phyloP scores from a whole-genome alignment of 2,797 vertebrate genomes.

The Phoebastria nigripes region DNA sequence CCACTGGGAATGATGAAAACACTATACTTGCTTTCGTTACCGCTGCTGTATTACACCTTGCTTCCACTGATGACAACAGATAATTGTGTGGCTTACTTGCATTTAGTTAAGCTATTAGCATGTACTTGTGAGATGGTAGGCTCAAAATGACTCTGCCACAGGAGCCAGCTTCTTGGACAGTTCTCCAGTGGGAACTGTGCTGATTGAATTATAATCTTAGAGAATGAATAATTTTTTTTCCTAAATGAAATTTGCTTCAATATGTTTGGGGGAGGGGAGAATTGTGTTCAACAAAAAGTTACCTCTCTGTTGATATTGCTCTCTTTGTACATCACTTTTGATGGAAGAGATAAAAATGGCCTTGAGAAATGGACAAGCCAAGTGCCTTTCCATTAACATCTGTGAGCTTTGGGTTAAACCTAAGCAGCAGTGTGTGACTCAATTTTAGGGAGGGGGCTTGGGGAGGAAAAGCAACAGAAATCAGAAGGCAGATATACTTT shows the following conservation, averaged over 20 bases:
- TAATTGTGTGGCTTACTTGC: neutral
- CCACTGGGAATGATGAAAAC: neutral
- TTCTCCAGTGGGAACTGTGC: neutral
- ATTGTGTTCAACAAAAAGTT: neutral
- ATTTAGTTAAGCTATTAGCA: neutral
- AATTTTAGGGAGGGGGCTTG: neutral
- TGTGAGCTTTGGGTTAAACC: neutral
- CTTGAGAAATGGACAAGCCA: neutral
- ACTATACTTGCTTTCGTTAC: neutral
- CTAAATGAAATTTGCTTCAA: neutral
- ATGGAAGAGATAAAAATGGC: neutral
- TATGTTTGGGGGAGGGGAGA: neutral
- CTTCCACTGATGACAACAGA: neutral
- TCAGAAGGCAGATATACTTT: neutral
- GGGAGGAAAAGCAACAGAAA: neutral
- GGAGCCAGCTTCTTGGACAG: neutral
- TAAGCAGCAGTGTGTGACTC: neutral
- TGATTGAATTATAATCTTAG: neutral
- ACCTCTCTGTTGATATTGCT: neutral
- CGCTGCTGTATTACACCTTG: neutral
- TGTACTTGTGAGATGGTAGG: neutral
- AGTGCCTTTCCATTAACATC: neutral
- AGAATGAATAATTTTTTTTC: neutral
- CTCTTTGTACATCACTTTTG: neutral
- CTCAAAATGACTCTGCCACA: neutral